Base-by-base conservation (phyloP, 1,140 invertebrate species). In the Sogatella furcifera region DNA sequence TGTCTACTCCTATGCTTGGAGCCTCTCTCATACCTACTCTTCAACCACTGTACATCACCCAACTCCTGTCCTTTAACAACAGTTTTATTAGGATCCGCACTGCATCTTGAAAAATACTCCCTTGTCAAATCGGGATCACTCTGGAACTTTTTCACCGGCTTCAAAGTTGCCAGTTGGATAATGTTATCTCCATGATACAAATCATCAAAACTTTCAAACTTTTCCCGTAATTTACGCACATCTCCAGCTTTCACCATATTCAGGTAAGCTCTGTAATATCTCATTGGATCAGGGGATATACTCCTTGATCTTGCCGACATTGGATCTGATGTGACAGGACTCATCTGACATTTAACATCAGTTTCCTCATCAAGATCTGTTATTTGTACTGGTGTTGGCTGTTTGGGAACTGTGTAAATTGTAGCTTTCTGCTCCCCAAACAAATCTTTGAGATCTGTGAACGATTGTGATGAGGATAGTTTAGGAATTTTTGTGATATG, bases 41-140 rank as follows among this genome's bases (percentile, higher is more conserved):
- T 75, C 6, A 86, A 66, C 69, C 77, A 79, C 0, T 79, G 76
- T 0, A 88, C 85, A 65, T 84, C 83, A 13, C 80, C 76, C 19
- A 74, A 64, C 69, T 83, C 81, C 57, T 78, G 75, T n/a, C 74
- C 69, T 41, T 76, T 77, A 1, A 78, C 69, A 8, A 74, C 67
- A 1, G 71, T 73, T 53, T 70, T 76, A 14, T 69, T 74, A 24
- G 71, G 68, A 19, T 76, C 71, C 2, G 69, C 69, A 61, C 73
- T 76, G 49, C 75, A 76, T 8, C 70, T 74, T 64, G 78, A 69
- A 24, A 81, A 65, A 61, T 80, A 77, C 49, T 84, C 80, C 64
- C 77, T 74, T 56, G 80, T 77, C 28, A 90, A 72, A 70, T 89
- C 86, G 14, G 88, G 86, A 72, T 91, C 88, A 72, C 88, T 90